These are phyloP conservation scores for Puma concolor DNA, from an alignment of 2,113 vertebrate genomes.

Conservation along the genomic window DNA sequence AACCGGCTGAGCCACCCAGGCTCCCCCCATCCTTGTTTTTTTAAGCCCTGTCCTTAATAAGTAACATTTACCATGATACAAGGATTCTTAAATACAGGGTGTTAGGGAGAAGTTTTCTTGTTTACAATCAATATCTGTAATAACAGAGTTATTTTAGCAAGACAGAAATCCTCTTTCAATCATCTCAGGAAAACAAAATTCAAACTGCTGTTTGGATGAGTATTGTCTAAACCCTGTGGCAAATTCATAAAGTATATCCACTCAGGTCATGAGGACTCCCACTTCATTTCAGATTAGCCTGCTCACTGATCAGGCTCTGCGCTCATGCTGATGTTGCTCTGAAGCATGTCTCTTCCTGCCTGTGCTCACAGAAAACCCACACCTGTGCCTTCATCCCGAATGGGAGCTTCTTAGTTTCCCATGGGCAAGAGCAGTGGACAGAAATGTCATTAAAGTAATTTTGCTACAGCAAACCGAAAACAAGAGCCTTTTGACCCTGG, in stretches of 20 bases:
- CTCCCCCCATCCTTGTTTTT: not conserved
- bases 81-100: not conserved
- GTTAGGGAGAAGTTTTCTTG: not conserved
- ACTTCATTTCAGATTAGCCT: not conserved
- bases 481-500: not conserved
- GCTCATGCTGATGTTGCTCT: too few relatives aligned
- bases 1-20: too few relatives aligned
- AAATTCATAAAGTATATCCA: not conserved
- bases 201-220: not conserved
- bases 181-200: not conserved
- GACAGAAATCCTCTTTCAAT: not conserved
- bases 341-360: rapidly evolving
- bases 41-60: not conserved
- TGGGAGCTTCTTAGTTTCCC: not conserved
- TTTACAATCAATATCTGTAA: not conserved
- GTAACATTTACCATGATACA: not conserved
- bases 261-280: not conserved
- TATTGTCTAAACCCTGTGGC: not conserved
- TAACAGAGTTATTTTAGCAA: not conserved
- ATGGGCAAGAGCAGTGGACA: not conserved
- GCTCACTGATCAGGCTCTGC: not conserved
- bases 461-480: not conserved
- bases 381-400: not conserved
- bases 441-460: not conserved
- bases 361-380: not conserved